Evolutionary conservation across 2,888 invertebrate genomes (phyloP), one percentile per base, ranked within the genome.

Genomic region (Machimus atricapillus): DNA sequence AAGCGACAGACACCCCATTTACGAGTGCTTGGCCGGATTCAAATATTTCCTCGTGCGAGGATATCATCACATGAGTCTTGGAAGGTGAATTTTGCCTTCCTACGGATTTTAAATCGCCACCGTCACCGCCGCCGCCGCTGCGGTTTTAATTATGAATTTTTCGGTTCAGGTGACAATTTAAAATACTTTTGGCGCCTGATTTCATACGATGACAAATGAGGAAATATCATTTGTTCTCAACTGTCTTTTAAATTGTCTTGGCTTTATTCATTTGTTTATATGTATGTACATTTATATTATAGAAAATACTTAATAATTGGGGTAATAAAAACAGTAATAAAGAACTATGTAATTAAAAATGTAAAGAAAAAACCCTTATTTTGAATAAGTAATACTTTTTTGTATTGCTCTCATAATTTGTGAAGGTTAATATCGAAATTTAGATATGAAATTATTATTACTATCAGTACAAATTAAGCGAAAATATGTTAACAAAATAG

Each of bases 11-110:
- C 85, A 85, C 85, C 73, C 74, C 27, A 73, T 83, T 66, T 83
- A 34, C 40, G 27, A 83, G 82, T 66, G 66, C 74, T 85, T 74
- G 73, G 85, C 74, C 85, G 74, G 85, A 85, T 85, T 85, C 46
- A 74, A 74, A 58, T 74, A 85, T 74, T 43, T 27, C 46, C 40
- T 19, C 74, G 74, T 43, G 74, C 46, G 85, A 27, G 85, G 74
- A 85, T 85, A 85, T 74, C 74, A 66, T 74, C 74, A 66, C 40
- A 74, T 85, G 85, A 46, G 23, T 85, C 31, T 85, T 73, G 6
- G 43, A 85, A 85, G 46, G 16, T 40, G 46, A 37, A 74, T 34
- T 85, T 8, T 31, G 19, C 23, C 16, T 43, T 23, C 1, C 40
- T 31, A 27, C 27, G 31, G 43, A 85, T 73, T 85, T 85, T 46